phyloP scores from a whole-genome alignment of 2,113 vertebrate species.

The Leptobrachium ailaonicum region DNA sequence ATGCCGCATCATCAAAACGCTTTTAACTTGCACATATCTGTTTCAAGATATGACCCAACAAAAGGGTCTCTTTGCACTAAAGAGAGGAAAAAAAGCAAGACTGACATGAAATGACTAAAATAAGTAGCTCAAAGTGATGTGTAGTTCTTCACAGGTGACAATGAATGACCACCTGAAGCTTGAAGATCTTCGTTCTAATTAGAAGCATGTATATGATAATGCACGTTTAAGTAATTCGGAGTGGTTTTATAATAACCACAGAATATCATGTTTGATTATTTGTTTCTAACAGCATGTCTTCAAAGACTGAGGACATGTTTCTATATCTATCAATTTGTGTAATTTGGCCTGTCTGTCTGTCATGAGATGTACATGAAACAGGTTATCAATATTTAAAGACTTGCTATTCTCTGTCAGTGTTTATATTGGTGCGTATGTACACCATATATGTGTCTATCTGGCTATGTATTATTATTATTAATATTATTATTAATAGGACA shows the following conservation, averaged over 20 bases:
- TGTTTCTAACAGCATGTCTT: too few species aligned
- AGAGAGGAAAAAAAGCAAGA: conserved; percentile 46
- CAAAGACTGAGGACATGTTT: too few species aligned
- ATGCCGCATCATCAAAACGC: conserved; percentile 45
- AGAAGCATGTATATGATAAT: conserved; percentile 57
- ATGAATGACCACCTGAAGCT: conserved; percentile 53
- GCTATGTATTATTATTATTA: too few species aligned
- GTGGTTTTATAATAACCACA: conserved; percentile 51
- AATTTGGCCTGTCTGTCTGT: too few species aligned
- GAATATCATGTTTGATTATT: neutral
- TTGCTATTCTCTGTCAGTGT: too few species aligned
- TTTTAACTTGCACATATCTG: conserved; percentile 47
- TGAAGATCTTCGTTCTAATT: conserved; percentile 59
- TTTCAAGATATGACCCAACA: conserved; percentile 53
- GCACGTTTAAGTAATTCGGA: conserved; percentile 67
- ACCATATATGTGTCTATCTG: too few species aligned
- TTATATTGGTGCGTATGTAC: too few species aligned
- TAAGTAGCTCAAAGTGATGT: conserved; percentile 57
- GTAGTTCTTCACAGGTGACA: conserved; percentile 61
- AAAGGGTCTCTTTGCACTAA: conserved; percentile 54
- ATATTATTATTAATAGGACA: too few species aligned
- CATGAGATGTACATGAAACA: too few species aligned
- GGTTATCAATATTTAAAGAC: too few species aligned
- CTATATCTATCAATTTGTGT: too few species aligned
- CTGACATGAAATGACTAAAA: conserved; percentile 58